Base-by-base conservation (phyloP, 2,797 vertebrate genomes). In the Hippocampus kuda region DNA sequence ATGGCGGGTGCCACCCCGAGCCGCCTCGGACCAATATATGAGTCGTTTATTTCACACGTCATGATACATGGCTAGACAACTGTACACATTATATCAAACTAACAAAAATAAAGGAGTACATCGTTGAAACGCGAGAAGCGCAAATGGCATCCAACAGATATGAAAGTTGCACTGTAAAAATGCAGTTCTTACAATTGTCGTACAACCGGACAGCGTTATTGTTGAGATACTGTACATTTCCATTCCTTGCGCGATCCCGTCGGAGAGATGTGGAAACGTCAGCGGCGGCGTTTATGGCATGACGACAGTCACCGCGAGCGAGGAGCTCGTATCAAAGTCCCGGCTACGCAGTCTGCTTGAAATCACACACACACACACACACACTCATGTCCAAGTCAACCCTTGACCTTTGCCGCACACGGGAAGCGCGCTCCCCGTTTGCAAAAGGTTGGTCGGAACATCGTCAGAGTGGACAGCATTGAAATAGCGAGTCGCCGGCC, bases 1-100 rank as follows among this genome's bases (percentile, higher is more conserved):
- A 48, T 12, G 78, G 81, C 83, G 84, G 81, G 87, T 78, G 80
- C 84, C 84, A 78, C 79, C 89, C 85, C 84, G 83, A 90, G 81
- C 84, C 69, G 76, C 79, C 82, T 88, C 85, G 77, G 85, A 81
- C 84, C 86, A 89, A 87, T 89, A 89, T 88, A 89, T 89, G 89
- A 90, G 88, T 84, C 87, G 88, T 90, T 90, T 90, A 90, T 90
- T 90, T 89, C 87, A 90, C 89, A 90, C 85, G 78, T 88, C 89
- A 88, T 89, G 89, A 88, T 89, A 90, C 89, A 90, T 90, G 89
- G 88, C 89, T 90, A 89, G 89, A 89, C 89, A 89, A 90, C 88
- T 89, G 87, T 88, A 89, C 89, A 90, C 88, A 86, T 87, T 89
- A 90, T 90, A 90, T 89, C 89, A 90, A 90, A 90, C 88, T 90